phyloP scores from a whole-genome alignment of 2,113 vertebrate species.

The Todiramphus saurophagus region DNA sequence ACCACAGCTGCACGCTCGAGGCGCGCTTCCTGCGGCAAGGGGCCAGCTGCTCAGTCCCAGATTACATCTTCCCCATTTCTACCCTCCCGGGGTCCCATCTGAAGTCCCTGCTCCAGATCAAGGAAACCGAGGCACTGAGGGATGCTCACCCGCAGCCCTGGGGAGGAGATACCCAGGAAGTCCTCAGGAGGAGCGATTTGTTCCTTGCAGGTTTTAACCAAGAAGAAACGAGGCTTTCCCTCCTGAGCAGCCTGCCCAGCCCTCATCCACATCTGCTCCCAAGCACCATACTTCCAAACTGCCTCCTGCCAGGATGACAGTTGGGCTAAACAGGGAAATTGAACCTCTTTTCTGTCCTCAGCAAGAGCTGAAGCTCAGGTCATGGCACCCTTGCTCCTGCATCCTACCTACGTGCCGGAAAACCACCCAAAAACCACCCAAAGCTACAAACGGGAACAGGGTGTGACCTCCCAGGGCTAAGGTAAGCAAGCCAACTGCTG shows the following conservation, averaged over 20 bases:
- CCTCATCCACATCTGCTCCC: background rate
- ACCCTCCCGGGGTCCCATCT: rapidly evolving
- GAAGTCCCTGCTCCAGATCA: background rate
- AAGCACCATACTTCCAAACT: background rate
- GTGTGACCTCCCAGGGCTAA: background rate
- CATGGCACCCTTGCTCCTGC: background rate
- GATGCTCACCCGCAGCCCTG: background rate
- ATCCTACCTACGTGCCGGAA: background rate
- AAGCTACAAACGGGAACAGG: background rate
- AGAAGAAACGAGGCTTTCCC: background rate
- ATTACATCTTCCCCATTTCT: background rate
- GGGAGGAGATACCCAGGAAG: background rate
- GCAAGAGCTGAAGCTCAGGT: background rate
- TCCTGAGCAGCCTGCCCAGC: background rate
- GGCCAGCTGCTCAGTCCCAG: background rate
- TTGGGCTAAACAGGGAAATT: background rate
- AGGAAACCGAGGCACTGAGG: background rate
- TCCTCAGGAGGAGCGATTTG: background rate
- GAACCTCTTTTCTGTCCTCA: background rate
- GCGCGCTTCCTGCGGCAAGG: rapidly evolving
- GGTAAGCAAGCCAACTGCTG: background rate
- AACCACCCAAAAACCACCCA: background rate
- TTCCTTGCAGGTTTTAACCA: background rate
- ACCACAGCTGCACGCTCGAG: background rate
- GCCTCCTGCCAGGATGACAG: background rate